Conservation (phyloP, 2,888 invertebrate species). For the Mythimna ferrago region DNA sequence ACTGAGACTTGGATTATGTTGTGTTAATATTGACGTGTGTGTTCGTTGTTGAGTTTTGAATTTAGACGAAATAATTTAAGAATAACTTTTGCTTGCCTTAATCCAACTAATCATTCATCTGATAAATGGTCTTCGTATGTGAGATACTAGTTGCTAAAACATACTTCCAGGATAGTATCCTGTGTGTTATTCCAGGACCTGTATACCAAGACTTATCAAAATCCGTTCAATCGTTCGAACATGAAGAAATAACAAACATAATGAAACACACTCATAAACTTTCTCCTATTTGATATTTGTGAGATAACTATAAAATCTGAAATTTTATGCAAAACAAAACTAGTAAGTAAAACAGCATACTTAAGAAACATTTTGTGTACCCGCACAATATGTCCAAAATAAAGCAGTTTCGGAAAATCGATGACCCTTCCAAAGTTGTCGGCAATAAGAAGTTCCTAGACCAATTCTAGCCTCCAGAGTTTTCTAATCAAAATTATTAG, state of each 20-base stretch:
- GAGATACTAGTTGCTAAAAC: too few relatives aligned
- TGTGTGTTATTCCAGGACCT: too few relatives aligned
- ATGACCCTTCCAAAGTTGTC: slow-evolving; percentile 46
- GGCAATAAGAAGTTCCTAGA: slow-evolving; percentile 55
- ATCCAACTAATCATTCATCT: neutral
- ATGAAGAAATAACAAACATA: too few relatives aligned
- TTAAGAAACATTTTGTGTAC: slow-evolving; percentile 23
- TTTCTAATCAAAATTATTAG: slow-evolving; percentile 64
- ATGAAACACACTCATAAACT: too few relatives aligned
- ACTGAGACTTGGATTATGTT: slow-evolving; percentile 10
- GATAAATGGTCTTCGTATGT: neutral
- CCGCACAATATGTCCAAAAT: slow-evolving; percentile 21
- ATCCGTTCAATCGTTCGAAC: too few relatives aligned
- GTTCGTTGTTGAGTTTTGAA: slow-evolving; percentile 7
- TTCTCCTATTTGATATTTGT: neutral
- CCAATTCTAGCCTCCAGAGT: slow-evolving; percentile 49
- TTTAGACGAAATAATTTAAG: neutral
- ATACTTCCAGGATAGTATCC: too few relatives aligned
- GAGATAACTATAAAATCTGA: too few relatives aligned
- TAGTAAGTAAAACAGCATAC: slow-evolving; percentile 7
- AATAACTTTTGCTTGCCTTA: neutral
- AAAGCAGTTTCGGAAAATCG: slow-evolving; percentile 45
- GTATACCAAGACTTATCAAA: too few relatives aligned
- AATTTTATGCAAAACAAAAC: neutral
- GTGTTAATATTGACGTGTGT: slow-evolving; percentile 12